Percentiles rank a stretch among this genome's conserved stretches.
Conservation (phyloP, 2,113 vertebrate species). For the Gracilinanus agilis region DNA sequence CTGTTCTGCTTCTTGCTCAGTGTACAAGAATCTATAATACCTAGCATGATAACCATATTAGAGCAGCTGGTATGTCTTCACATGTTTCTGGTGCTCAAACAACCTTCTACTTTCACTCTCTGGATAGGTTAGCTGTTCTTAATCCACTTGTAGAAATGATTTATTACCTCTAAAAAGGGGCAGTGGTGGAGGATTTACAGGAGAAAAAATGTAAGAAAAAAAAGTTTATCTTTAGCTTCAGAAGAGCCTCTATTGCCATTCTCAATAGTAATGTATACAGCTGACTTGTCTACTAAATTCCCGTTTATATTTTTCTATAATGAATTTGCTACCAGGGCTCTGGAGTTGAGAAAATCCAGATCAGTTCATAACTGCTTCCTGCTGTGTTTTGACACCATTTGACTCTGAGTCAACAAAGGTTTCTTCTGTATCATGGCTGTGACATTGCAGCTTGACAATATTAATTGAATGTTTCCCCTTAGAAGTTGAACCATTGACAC, state of each 20-base stretch:
- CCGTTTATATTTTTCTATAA: conserved; percentile 66
- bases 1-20: conserved; percentile 42
- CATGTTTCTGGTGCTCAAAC: conserved; percentile 56
- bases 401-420: conserved; percentile 79
- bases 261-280: conserved; percentile 57
- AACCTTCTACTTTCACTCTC: conserved; percentile 59
- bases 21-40: conserved; percentile 50
- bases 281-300: conserved; percentile 74
- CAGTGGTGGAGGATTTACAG: not conserved
- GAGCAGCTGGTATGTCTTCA: conserved; percentile 62
- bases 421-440: conserved; percentile 63
- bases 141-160: conserved; percentile 54
- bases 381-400: conserved; percentile 78
- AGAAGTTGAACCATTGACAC: conserved; percentile 63
- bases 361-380: conserved; percentile 79
- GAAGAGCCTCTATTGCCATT: conserved; percentile 50
- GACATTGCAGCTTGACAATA: conserved; percentile 70
- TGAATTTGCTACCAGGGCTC: conserved; percentile 71
- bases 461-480: conserved; percentile 78
- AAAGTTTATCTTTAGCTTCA: conserved; percentile 57
- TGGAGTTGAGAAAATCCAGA: conserved; percentile 84
- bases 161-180: conserved; percentile 58
- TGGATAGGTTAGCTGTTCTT: conserved; percentile 55
- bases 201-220: conserved; percentile 71
- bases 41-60: conserved; percentile 50